These are phyloP conservation scores for Chrysopa pallens DNA, from an alignment of 1,140 invertebrate species.

Conservation along the genomic window DNA sequence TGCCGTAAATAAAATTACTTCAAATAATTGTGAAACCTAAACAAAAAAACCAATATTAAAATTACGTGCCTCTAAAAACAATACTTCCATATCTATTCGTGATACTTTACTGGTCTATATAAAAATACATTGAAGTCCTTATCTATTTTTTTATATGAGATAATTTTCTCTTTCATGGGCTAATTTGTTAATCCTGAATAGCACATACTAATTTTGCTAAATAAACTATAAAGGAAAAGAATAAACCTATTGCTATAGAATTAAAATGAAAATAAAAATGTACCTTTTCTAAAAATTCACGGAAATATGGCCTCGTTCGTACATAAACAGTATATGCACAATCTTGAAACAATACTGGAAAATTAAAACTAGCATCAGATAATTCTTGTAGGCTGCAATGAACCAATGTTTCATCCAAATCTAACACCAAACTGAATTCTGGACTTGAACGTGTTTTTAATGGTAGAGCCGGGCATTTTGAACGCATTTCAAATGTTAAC, in stretches of 20 bases:
- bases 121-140: too few species aligned
- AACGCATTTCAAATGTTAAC: constrained; percentile 67
- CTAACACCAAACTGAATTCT: constrained; percentile 66
- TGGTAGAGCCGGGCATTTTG: constrained; percentile 75
- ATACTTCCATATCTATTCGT: too few species aligned
- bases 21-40: constrained; percentile 72
- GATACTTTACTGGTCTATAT: too few species aligned
- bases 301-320: constrained; percentile 75
- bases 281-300: constrained; percentile 66
- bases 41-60: constrained; percentile 7
- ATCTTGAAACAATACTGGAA: constrained; percentile 89
- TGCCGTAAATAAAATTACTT: constrained; percentile 93
- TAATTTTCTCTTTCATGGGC: too few species aligned
- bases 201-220: too few species aligned
- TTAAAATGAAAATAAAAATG: neutral
- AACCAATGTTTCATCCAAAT: constrained; percentile 81
- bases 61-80: too few species aligned
- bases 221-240: too few species aligned
- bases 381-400: constrained; percentile 89
- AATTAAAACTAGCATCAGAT: constrained; percentile 80
- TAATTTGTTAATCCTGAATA: too few species aligned
- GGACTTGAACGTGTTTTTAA: constrained; percentile 85
- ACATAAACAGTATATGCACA: constrained; percentile 62
- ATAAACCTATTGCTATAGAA: too few species aligned
- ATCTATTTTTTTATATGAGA: too few species aligned